A percentile compares a stretch with the other conserved stretches of the same genome.
These are phyloP conservation scores for Paralvinella palmiformis DNA, from an alignment of 1,140 invertebrate genomes.

Conservation along the genomic window DNA sequence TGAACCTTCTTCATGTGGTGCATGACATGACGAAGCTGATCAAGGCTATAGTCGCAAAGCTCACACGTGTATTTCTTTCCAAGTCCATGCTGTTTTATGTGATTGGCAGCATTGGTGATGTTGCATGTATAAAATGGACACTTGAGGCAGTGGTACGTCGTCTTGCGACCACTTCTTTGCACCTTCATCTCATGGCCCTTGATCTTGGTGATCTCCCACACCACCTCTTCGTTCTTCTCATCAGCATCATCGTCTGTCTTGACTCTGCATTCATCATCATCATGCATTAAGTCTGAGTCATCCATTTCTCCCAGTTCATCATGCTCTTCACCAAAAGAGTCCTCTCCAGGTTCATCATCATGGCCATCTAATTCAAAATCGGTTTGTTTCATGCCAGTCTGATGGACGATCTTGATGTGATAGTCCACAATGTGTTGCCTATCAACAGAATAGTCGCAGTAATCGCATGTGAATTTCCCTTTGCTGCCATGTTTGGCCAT, in stretches of 20 bases:
- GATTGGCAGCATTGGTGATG: constrained; percentile 35
- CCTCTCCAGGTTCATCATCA: no score
- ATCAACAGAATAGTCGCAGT: constrained; percentile 45
- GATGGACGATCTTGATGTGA: constrained; percentile 33
- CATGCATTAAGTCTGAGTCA: background rate
- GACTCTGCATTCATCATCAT: background rate
- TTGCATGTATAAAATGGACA: constrained; percentile 40
- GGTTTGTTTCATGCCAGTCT: background rate
- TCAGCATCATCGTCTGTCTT: background rate
- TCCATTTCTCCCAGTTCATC: no score
- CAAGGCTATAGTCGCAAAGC: constrained; percentile 37
- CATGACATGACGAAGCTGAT: constrained; percentile 27
- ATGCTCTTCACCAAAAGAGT: no score
- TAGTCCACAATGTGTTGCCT: constrained; percentile 37
- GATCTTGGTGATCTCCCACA: background rate
- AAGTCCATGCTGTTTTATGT: constrained; percentile 36
- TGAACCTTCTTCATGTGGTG: constrained; percentile 34
- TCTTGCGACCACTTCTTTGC: constrained; percentile 23
- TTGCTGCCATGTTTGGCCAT: constrained; percentile 39
- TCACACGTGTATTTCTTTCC: constrained; percentile 33
- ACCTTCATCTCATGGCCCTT: constrained; percentile 8
- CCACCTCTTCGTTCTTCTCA: background rate
- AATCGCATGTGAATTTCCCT: constrained; percentile 33
- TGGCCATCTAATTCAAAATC: background rate
- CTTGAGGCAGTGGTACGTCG: constrained; percentile 36